A percentile compares a stretch with the other conserved stretches of the same genome.
Evolutionary conservation across 2,888 invertebrate species (phyloP).

Genomic region (Autographa gamma): DNA sequence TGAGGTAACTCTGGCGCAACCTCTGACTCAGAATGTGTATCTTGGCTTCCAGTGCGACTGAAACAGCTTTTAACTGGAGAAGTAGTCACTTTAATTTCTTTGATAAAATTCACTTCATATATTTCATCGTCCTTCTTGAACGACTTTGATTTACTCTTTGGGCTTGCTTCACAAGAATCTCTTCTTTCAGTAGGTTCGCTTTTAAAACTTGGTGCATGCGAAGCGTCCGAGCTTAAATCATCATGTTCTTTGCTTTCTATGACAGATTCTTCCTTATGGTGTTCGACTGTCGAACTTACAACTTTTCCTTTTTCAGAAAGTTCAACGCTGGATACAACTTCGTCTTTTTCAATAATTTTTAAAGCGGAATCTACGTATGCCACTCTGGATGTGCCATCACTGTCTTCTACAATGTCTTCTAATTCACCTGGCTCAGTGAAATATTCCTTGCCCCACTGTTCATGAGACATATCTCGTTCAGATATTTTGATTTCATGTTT

Average conservation of each 20-base stretch:
- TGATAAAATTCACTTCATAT: constrained; percentile 87
- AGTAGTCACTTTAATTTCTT: constrained; percentile 87
- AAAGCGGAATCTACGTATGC: constrained; percentile 83
- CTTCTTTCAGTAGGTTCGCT: constrained; percentile 80
- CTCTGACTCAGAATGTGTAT: constrained; percentile 89
- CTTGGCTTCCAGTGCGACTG: constrained; percentile 88
- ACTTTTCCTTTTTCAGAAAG: constrained; percentile 85
- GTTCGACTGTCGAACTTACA: constrained; percentile 82
- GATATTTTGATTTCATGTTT: constrained; percentile 87
- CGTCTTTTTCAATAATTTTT: constrained; percentile 85
- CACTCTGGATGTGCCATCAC: constrained; percentile 77
- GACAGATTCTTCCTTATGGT: constrained; percentile 84
- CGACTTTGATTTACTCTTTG: constrained; percentile 84
- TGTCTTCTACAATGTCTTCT: constrained; percentile 83
- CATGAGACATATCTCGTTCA: constrained; percentile 86
- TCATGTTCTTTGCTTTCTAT: constrained; percentile 87
- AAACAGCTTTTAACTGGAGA: constrained; percentile 86
- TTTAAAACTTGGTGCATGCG: constrained; percentile 83
- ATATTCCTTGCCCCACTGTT: constrained; percentile 88
- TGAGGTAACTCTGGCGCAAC: constrained; percentile 86
- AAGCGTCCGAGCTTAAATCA: constrained; percentile 84
- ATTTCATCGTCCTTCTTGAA: constrained; percentile 86
- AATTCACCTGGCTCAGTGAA: constrained; percentile 85
- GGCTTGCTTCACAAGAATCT: constrained; percentile 81
- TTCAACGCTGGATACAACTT: constrained; percentile 81